Conservation (phyloP, 2,113 vertebrate genomes). For the Ceuthmochares aereus region DNA sequence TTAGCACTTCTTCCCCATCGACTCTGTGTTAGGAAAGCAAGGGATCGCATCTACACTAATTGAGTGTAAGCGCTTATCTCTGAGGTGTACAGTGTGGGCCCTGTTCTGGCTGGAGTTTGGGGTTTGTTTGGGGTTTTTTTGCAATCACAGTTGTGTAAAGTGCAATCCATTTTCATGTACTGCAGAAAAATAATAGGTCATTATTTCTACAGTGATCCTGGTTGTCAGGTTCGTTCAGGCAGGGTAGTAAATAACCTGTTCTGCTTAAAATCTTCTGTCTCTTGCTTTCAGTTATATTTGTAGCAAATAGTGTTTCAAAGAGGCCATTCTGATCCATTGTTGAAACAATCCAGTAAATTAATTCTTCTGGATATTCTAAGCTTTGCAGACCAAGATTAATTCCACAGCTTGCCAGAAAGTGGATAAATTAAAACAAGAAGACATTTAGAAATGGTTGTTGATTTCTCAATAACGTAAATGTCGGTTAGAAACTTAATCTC, state of each 20-base stretch:
- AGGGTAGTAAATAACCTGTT: constrained; percentile 73
- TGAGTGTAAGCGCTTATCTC: not conserved
- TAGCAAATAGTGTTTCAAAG: constrained; percentile 77
- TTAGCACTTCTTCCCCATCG: not conserved
- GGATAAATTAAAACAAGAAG: not conserved
- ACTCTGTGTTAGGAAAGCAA: not conserved
- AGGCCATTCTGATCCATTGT: constrained; percentile 80
- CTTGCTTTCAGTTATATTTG: constrained; percentile 79
- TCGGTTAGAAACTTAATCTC: not conserved
- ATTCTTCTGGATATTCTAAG: constrained; percentile 80
- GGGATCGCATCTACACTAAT: not conserved
- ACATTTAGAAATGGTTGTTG: not conserved
- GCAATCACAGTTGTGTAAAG: not conserved
- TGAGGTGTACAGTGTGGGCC: not conserved
- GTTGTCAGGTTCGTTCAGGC: constrained; percentile 68
- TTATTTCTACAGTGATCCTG: not conserved
- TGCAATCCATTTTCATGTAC: not conserved
- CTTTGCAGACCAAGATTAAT: constrained; percentile 82
- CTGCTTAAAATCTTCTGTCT: constrained; percentile 79
- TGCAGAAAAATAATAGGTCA: not conserved
- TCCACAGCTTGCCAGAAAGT: constrained; percentile 74
- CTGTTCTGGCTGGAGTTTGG: not conserved
- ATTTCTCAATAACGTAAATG: not conserved
- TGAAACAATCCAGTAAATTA: constrained; percentile 79
- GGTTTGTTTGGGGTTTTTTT: not conserved